Conservation (phyloP, 2,797 vertebrate species). For the Coluber constrictor region DNA sequence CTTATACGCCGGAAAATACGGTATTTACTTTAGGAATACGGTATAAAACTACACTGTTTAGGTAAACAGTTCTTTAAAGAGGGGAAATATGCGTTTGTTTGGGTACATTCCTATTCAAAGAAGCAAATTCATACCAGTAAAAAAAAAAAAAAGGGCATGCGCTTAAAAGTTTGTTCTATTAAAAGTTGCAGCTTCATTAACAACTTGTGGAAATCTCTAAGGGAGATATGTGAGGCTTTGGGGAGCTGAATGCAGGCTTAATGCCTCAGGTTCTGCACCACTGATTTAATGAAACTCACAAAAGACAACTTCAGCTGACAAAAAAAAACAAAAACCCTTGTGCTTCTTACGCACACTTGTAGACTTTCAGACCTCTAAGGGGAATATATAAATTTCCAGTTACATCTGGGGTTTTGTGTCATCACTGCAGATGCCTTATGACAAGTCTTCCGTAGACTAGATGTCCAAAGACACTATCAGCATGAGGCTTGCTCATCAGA, state of each 20-base stretch:
- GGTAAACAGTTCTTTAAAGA: background rate
- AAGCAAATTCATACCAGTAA: background rate
- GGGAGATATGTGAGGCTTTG: background rate
- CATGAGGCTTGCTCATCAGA: background rate
- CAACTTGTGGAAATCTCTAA: background rate
- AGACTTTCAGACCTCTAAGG: background rate
- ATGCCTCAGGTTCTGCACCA: background rate
- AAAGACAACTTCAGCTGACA: background rate
- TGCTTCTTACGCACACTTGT: background rate
- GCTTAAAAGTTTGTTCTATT: background rate
- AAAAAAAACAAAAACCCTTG: background rate
- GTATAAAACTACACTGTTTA: background rate
- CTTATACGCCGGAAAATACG: too few species aligned
- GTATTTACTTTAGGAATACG: background rate
- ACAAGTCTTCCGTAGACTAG: background rate
- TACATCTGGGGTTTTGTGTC: background rate
- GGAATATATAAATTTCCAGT: background rate
- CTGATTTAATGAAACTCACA: background rate
- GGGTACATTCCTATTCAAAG: background rate
- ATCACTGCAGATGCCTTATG: background rate
- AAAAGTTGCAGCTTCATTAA: background rate
- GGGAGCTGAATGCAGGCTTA: background rate
- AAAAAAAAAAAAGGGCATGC: background rate
- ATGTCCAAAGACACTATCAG: background rate
- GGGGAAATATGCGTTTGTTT: background rate